Evolutionary conservation across 2,888 invertebrate species (phyloP).

Genomic region (Petrolisthes cinctipes): DNA sequence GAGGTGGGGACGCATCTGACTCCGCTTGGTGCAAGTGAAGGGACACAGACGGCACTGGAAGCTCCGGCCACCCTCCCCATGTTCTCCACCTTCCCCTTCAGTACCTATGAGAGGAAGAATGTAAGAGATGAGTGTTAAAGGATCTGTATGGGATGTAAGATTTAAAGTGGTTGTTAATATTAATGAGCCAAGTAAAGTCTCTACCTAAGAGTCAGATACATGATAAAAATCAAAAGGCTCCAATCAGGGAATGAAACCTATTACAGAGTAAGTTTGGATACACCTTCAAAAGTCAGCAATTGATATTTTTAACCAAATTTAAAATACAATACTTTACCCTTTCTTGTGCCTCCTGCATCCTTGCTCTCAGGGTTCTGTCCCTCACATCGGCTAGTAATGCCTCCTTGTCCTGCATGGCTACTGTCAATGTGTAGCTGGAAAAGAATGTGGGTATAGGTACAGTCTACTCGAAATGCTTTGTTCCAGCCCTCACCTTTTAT

Average conservation of each 20-base stretch:
- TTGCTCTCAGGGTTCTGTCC: conserved; percentile 62
- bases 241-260: too few relatives aligned
- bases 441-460: neutral
- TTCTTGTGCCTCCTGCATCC: conserved; percentile 2
- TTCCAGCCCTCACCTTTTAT: too few relatives aligned
- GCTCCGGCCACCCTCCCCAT: conserved; percentile 48
- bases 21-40: conserved; percentile 76
- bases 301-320: too few relatives aligned
- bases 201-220: too few relatives aligned
- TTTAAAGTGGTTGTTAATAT: neutral
- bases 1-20: conserved; percentile 76
- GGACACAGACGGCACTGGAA: conserved; percentile 80
- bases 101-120: neutral
- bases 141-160: neutral
- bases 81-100: conserved; percentile 30
- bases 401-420: conserved; percentile 62
- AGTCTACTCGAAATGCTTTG: too few relatives aligned
- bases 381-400: conserved; percentile 63
- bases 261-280: too few relatives aligned
- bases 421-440: conserved; percentile 64
- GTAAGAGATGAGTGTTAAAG: neutral
- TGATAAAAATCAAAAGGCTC: too few relatives aligned
- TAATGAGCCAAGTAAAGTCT: neutral
- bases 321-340: too few relatives aligned
- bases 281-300: too few relatives aligned